phyloP scores from a whole-genome alignment of 2,797 vertebrate genomes.

The Sylvia borin region DNA sequence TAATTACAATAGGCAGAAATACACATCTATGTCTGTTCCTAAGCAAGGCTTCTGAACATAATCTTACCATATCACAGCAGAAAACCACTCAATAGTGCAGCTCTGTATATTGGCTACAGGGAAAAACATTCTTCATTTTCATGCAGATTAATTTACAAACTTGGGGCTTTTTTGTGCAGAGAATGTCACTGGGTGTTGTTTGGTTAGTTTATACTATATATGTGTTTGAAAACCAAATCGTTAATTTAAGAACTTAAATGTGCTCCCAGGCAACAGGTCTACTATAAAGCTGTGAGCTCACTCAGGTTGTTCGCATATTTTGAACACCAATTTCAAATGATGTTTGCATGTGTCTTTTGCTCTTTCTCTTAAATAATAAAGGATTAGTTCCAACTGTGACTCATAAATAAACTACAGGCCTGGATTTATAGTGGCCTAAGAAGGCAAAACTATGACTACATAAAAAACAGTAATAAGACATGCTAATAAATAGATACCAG shows the following conservation, averaged over 20 bases:
- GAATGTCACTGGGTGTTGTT: background rate
- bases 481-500: background rate
- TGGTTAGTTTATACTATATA: rapidly evolving
- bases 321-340: background rate
- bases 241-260: background rate
- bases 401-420: background rate
- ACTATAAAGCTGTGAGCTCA: background rate
- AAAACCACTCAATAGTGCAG: background rate
- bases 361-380: background rate
- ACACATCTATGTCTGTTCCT: background rate
- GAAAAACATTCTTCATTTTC: background rate
- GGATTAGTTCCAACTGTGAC: background rate
- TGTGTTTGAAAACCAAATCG: background rate
- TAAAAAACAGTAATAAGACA: background rate
- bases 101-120: background rate
- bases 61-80: background rate
- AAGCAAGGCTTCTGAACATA: background rate
- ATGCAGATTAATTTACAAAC: background rate
- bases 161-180: background rate
- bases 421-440: background rate
- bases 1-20: background rate
- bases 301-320: background rate
- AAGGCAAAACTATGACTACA: background rate
- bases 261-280: background rate
- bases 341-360: background rate